Base-by-base conservation (phyloP, 2,113 vertebrate species). In the Carassius gibelio region DNA sequence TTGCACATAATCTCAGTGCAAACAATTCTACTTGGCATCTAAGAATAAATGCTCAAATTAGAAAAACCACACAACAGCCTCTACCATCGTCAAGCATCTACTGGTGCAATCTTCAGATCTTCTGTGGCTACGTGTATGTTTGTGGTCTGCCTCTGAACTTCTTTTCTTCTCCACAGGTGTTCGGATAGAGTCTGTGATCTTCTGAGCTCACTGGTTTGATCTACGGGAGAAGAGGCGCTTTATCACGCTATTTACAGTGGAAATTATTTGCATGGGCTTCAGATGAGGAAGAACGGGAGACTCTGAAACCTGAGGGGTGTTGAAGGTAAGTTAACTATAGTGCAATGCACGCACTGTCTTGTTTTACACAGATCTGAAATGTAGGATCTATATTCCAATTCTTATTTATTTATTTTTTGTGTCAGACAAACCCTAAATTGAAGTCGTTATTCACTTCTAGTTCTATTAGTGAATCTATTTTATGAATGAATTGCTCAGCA, bases 231-330 rank as follows among this genome's bases (percentile, higher is more conserved):
- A 68, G 78, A 86, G 69, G 26, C 21, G 69, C 64, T 11, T 59
- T 55, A 19, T 14, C 30, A 14, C 30, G 4, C 42, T 23, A 75
- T 61, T 64, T 48, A 55, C 50, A 38, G 68, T 76, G 83, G 72
- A 88, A 69, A 85, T 88, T 81, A 87, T 84, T 61, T 75, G 66
- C 86, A 80, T 50, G 55, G 21, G 55, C 89, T 87, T 85, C 89
- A 84, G 78, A 89, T 91, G 88, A 83, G 87, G 89, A 87, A 85
- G 87, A 86, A 83, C 66, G 55, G 66, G 71, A 77, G 80, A 84
- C 82, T 88, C 19, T 91, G 88, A 91, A 90, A 88, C 90, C 91
- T 87, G 89, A 83, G 90, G 91, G 88, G 86, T 81, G 38, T 88
- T 89, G 72, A 71, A 91, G 90, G 91, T 91, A 91, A 85, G 82